These are phyloP conservation scores for Plagodis pulveraria DNA, from an alignment of 2,888 invertebrate genomes.

Conservation along the genomic window DNA sequence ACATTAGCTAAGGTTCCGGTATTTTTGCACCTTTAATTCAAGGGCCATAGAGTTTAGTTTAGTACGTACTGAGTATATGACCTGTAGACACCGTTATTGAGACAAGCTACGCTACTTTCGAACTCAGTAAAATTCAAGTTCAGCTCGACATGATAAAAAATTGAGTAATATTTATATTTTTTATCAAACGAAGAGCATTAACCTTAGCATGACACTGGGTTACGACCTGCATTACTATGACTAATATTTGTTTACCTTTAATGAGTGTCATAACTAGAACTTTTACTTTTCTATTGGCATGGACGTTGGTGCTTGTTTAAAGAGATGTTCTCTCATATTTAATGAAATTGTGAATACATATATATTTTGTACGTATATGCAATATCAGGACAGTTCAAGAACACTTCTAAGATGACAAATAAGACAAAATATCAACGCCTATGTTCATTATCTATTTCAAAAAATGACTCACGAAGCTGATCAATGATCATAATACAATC, in stretches of 20 bases:
- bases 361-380: no score
- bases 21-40: conserved; percentile 16
- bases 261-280: conserved; percentile 6
- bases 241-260: conserved; percentile 7
- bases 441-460: no score
- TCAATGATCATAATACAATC: no score
- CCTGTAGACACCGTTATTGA: conserved; percentile 28
- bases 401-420: no score
- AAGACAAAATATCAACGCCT: no score
- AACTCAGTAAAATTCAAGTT: conserved; percentile 28
- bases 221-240: conserved; percentile 14
- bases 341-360: no score
- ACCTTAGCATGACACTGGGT: conserved; percentile 28
- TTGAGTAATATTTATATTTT: conserved; percentile 35
- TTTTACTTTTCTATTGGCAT: background rate
- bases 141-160: conserved; percentile 16
- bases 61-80: background rate
- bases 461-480: no score
- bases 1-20: conserved; percentile 20
- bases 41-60: conserved; percentile 23
- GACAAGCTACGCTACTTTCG: conserved; percentile 32
- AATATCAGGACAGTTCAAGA: no score
- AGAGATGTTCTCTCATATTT: no score
- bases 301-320: no score
- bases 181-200: conserved; percentile 30